These are phyloP conservation scores for Epirrhoe tristata DNA, from an alignment of 2,888 invertebrate genomes.

Conservation along the genomic window DNA sequence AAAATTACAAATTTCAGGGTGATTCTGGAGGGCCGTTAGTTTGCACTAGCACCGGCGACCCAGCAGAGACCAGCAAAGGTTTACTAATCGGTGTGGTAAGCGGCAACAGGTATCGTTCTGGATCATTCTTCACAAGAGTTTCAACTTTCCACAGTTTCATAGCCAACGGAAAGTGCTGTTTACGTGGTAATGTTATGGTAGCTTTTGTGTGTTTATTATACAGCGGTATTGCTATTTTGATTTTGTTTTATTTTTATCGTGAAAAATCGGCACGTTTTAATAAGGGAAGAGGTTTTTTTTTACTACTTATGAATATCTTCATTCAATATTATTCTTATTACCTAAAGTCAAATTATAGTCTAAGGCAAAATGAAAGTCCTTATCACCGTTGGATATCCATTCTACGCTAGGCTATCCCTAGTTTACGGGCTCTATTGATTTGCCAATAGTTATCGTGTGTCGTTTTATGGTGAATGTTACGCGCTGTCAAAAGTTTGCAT, in stretches of 20 bases:
- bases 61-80: conserved; percentile 51
- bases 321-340: too few relatives aligned
- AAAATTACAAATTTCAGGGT: conserved; percentile 51
- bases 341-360: too few relatives aligned
- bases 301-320: too few relatives aligned
- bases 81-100: conserved; percentile 55
- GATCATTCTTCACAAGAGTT: conserved; percentile 54
- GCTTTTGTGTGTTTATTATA: conserved; percentile 47
- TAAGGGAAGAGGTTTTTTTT: too few relatives aligned
- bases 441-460: too few relatives aligned
- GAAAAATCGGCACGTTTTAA: too few relatives aligned
- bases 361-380: too few relatives aligned
- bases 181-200: conserved; percentile 4
- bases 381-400: too few relatives aligned
- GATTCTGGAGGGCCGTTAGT: conserved; percentile 73
- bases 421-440: too few relatives aligned
- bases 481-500: too few relatives aligned
- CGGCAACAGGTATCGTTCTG: conserved; percentile 19
- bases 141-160: conserved; percentile 42
- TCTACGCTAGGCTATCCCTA: too few relatives aligned
- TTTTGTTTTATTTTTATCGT: conserved; percentile 52
- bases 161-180: not conserved
- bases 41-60: conserved; percentile 56
- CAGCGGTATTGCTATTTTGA: conserved; percentile 52
- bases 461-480: too few relatives aligned